phyloP scores from a whole-genome alignment of 2,113 vertebrate species.

The Campylomormyrus tamandua region DNA sequence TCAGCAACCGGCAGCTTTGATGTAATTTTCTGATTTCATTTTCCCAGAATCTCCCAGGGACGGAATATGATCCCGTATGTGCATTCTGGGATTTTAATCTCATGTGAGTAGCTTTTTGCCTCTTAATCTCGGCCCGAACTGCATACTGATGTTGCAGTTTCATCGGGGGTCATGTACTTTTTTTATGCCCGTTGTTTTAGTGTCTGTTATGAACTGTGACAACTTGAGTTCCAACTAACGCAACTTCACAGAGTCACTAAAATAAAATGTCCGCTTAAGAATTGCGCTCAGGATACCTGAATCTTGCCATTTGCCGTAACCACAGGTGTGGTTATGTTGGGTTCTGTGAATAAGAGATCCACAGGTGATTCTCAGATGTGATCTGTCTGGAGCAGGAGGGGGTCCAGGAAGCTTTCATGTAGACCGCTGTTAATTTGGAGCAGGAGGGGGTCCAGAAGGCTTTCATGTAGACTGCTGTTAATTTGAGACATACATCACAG shows the following conservation, averaged over 20 bases:
- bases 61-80: conserved; percentile 66
- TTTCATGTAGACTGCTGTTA: background rate
- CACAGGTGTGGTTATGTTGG: background rate
- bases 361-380: background rate
- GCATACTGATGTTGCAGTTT: background rate
- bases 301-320: background rate
- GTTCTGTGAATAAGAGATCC: background rate
- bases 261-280: background rate
- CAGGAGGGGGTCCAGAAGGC: background rate
- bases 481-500: background rate
- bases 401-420: background rate
- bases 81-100: conserved; percentile 81
- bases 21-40: background rate
- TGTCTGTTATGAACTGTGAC: background rate
- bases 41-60: conserved; percentile 37
- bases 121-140: background rate
- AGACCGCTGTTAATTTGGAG: background rate
- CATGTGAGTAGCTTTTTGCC: conserved; percentile 41
- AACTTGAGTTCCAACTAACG: background rate
- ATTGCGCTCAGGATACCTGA: background rate
- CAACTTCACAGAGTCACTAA: background rate
- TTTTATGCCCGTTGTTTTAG: background rate
- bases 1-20: background rate
- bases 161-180: background rate
- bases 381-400: background rate